phyloP scores from a whole-genome alignment of 2,888 invertebrate species.

The Theodoxus fluviatilis region DNA sequence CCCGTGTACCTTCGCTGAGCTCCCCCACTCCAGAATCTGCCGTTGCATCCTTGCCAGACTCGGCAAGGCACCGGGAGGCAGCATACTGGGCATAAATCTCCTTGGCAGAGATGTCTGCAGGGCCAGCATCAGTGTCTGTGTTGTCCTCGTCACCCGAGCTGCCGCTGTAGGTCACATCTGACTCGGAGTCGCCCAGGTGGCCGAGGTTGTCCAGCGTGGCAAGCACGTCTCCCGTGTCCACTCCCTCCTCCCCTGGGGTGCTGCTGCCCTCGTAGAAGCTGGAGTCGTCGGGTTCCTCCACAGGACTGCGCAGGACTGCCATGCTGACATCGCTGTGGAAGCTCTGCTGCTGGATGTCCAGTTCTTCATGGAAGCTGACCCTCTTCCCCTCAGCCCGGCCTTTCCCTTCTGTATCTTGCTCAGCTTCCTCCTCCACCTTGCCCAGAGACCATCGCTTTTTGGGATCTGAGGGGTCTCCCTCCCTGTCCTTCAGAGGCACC shows the following conservation, averaged over 20 bases:
- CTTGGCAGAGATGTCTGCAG: conserved; percentile 27
- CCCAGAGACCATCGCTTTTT: conserved; percentile 35
- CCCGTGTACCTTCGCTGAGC: conserved; percentile 26
- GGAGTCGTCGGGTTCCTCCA: conserved; percentile 35
- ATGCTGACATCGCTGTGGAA: conserved; percentile 37
- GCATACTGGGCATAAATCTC: conserved; percentile 38
- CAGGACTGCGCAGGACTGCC: conserved; percentile 35
- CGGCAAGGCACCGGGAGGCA: conserved; percentile 40
- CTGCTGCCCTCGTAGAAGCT: conserved; percentile 28
- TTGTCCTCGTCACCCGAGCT: conserved; percentile 28
- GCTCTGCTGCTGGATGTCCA: conserved; percentile 32
- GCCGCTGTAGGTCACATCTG: conserved; percentile 36
- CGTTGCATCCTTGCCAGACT: conserved; percentile 47
- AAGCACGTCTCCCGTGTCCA: conserved; percentile 35
- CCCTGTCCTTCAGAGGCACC: too few species aligned
- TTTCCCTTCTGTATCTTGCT: conserved; percentile 22
- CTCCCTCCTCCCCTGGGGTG: conserved; percentile 20
- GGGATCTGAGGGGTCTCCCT: conserved; percentile 26
- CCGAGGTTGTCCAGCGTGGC: conserved; percentile 37
- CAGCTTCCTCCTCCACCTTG: conserved; percentile 33
- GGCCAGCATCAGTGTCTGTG: conserved; percentile 26
- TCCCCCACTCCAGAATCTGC: conserved; percentile 48
- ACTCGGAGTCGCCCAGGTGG: conserved; percentile 34
- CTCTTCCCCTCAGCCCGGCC: conserved; percentile 38
- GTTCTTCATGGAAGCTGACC: conserved; percentile 49